Evolutionary conservation across 2,797 vertebrate species (phyloP).

Genomic region (Mastacembelus armatus): DNA sequence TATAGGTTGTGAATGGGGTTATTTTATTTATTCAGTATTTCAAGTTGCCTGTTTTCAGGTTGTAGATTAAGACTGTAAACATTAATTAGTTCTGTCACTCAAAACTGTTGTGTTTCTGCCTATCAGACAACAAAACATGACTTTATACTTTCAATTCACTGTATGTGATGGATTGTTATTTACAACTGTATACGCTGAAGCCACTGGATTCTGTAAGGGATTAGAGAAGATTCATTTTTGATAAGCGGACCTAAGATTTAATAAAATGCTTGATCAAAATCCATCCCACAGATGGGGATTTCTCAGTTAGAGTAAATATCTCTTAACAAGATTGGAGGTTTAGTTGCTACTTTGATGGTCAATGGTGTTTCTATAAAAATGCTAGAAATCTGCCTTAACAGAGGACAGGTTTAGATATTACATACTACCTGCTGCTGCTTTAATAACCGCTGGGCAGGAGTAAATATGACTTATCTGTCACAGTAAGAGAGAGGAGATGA

Average conservation of each 20-base stretch:
- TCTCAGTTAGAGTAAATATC: background rate
- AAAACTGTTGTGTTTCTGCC: background rate
- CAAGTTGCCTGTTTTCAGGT: background rate
- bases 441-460: conserved; percentile 53
- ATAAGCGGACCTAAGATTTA: conserved; percentile 8
- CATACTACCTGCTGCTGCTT: conserved; percentile 43
- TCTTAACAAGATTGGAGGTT: conserved; percentile 10
- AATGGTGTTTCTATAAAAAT: conserved; percentile 13
- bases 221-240: conserved; percentile 10
- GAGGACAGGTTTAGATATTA: conserved; percentile 52
- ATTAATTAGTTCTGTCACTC: background rate
- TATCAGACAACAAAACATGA: background rate
- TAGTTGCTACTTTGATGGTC: background rate
- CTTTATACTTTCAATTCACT: background rate
- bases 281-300: background rate
- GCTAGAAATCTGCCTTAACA: conserved; percentile 49
- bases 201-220: conserved; percentile 9
- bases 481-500: conserved; percentile 45
- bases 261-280: background rate
- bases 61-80: background rate
- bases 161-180: background rate
- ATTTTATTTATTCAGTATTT: too few relatives aligned
- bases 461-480: conserved; percentile 69
- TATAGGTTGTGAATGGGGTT: background rate
- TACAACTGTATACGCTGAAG: background rate